Conservation (phyloP, 2,797 vertebrate species). For the Clarias laeviceps region DNA sequence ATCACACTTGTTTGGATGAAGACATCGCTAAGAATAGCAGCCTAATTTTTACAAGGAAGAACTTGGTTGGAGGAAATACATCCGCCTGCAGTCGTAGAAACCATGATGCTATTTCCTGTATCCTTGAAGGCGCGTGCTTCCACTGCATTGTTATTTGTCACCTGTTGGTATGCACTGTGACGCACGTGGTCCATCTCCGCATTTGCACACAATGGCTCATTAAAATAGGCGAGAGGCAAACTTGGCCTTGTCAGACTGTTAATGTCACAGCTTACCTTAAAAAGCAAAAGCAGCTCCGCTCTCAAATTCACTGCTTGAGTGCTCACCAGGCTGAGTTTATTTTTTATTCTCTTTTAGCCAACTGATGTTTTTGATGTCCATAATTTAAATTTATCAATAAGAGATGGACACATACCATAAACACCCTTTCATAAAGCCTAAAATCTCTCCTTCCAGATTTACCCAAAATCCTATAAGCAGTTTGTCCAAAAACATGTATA, state of each 20-base stretch:
- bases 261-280: conserved; percentile 56
- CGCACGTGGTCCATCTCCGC: conserved; percentile 55
- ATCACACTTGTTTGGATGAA: conserved; percentile 53
- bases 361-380: conserved; percentile 63
- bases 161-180: conserved; percentile 69
- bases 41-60: conserved; percentile 61
- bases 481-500: conserved; percentile 61
- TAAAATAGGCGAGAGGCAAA: conserved; percentile 64
- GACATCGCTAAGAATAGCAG: conserved; percentile 64
- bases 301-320: not conserved
- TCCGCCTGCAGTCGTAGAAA: conserved; percentile 47
- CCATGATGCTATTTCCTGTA: conserved; percentile 66
- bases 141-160: conserved; percentile 55
- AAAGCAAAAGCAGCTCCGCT: not conserved
- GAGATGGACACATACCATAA: conserved; percentile 61
- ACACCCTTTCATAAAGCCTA: conserved; percentile 63
- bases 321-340: not conserved
- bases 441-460: conserved; percentile 55
- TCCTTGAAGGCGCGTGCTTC: conserved; percentile 64
- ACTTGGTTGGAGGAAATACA: conserved; percentile 21
- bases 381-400: conserved; percentile 69
- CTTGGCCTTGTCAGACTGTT: conserved; percentile 55
- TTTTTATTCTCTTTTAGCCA: conserved; percentile 42
- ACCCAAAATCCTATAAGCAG: conserved; percentile 57
- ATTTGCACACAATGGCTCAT: conserved; percentile 62